phyloP scores from a whole-genome alignment of 2,888 invertebrate genomes.

The Amblyteles armatorius region DNA sequence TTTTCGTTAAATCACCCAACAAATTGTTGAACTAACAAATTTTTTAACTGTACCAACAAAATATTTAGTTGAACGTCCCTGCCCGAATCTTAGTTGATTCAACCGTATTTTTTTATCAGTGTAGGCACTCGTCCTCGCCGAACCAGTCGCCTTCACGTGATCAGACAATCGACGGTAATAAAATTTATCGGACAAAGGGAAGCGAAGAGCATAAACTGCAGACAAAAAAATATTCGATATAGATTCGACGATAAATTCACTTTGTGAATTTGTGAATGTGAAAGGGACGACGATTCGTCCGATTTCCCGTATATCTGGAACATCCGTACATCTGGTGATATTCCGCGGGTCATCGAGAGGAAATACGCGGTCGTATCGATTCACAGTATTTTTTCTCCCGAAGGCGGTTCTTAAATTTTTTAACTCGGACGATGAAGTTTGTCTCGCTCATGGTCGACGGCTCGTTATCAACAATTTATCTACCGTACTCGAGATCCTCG shows the following conservation, averaged over 20 bases:
- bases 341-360: background rate
- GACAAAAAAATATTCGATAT: slow-evolving; percentile 24
- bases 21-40: too few species aligned
- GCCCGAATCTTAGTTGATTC: too few species aligned
- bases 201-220: background rate
- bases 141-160: background rate
- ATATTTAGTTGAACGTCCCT: too few species aligned
- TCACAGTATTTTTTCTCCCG: background rate
- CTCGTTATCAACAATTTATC: background rate
- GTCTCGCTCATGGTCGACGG: background rate
- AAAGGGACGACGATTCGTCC: slow-evolving; percentile 9
- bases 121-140: background rate
- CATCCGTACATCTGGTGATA: background rate
- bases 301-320: slow-evolving; percentile 13
- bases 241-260: slow-evolving; percentile 2
- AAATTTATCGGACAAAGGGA: slow-evolving; percentile 14
- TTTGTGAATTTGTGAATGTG: background rate
- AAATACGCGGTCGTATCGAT: slow-evolving; percentile 27
- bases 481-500: background rate
- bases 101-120: too few species aligned
- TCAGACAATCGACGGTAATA: slow-evolving; percentile 33
- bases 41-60: too few species aligned
- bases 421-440: background rate
- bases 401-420: background rate
- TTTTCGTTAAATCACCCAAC: too few species aligned